phyloP scores from a whole-genome alignment of 2,797 vertebrate genomes.

The Ibycter americanus region DNA sequence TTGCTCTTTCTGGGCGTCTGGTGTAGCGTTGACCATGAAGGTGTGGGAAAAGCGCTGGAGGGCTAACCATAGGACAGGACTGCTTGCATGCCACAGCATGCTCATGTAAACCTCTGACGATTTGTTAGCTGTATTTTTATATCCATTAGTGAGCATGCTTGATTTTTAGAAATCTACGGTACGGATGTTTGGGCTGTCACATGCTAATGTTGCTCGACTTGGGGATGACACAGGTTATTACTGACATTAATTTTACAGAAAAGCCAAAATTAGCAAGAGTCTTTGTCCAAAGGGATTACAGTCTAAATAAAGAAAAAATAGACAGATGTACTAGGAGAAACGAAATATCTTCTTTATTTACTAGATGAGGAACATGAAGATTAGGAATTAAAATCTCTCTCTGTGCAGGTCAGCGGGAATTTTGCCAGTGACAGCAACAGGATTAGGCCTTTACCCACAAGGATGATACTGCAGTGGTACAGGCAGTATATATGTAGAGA shows the following conservation, averaged over 20 bases:
- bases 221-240: neutral
- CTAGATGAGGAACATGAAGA: neutral
- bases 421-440: neutral
- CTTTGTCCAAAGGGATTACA: neutral
- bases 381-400: conserved; percentile 4
- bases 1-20: neutral
- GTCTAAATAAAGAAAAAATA: neutral
- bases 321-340: neutral
- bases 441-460: neutral
- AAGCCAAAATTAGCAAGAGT: neutral
- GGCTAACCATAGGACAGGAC: neutral
- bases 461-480: neutral
- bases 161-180: neutral
- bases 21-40: neutral
- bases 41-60: neutral
- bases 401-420: neutral
- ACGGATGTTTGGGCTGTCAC: neutral
- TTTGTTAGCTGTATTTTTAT: neutral
- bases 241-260: neutral
- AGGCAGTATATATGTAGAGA: neutral
- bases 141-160: fast-evolving
- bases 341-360: neutral
- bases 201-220: neutral
- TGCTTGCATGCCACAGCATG: neutral
- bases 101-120: neutral